Base-by-base conservation (phyloP, 64 coral and sea anemone genomes). In the Montipora cactus region DNA sequence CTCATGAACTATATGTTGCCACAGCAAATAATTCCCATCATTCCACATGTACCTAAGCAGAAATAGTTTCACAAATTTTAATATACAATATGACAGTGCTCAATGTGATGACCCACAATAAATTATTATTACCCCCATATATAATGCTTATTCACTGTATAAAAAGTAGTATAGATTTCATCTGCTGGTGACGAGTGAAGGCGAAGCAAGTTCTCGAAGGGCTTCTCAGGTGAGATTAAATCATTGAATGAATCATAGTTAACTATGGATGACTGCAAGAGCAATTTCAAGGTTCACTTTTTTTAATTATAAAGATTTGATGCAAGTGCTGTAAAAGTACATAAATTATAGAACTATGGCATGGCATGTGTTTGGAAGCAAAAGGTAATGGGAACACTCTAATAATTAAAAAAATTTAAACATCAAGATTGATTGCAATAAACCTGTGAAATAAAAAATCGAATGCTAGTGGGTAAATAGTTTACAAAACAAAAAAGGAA, bases 1-100 rank as follows among this genome's bases (percentile, higher is more conserved):
- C 20, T 90, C 88, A 4, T 90, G 75, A 64, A 50, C 25, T 59
- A 90, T 90, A 23, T 90, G 88, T 51, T 90, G 88, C 88, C 88
- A 90, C 64, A 90, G 77, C 8, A 90, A 1, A 20, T 58, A 89
- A 13, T 20, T 5, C 9, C 88, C 75, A 62, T 5, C n/a, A 84
- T 67, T 84, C 57, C 81, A 66, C 81, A 84, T 84, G 58, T 66
- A 84, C 57, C 81, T 84, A 66, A 66, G 61, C 61, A 66, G 3
- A 66, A 66, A 66, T 66, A 14, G 61, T 66, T 66, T 66, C 61
- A 66, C 61, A 66, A 66, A 66, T 66, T 66, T 66, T 66, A 66
- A 66, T 66, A 53, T 53, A 53, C 51, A 55, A 83, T 15, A 18
- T 9, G 10, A 59, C 13, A 83, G 8, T 10, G 8, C 51, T 25